Base-by-base conservation (phyloP, 1,140 invertebrate genomes). In the Amphibalanus amphitrite region DNA sequence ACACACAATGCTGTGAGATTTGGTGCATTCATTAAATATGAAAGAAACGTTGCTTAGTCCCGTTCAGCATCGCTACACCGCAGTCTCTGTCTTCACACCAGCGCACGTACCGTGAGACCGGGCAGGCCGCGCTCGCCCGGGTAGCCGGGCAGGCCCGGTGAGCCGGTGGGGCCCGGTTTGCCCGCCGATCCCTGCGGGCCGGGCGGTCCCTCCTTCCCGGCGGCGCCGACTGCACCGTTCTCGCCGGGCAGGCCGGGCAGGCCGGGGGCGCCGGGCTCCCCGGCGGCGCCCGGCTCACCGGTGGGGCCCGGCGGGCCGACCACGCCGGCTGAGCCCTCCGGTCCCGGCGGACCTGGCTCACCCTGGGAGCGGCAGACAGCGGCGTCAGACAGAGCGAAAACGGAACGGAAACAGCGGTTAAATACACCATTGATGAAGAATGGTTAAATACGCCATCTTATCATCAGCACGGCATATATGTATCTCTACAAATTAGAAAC, bases 241-340 rank as follows among this genome's bases (percentile, higher is more conserved):
- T 90, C 88, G 69, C 90, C 83, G 64, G 83, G 82, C 15, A 79
- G 67, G 74, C 77, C 80, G 64, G 79, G 77, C 67, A 82, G 77
- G n/a, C 88, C 88, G 38, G 86, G 84, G 26, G 82, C 76, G 67
- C 88, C 88, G 40, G 84, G 81, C 73, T 87, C 85, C 67, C 88
- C 89, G 28, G 84, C 78, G 23, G 85, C 83, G 13, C 89, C 89
- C 23, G 85, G 79, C 76, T 89, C 87, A 65, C 89, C 89, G 29
- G 80, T 81, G 23, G 85, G 81, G 69, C 88, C 88, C 74, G 83
- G 83, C 6, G 86, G 86, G 0, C 87, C 88, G 69, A 82, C 78
- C 26, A 85, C 83, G 8, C 89, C 88, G 30, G 84, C 79, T n/a
- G 84, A 82, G 17, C 89, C 90, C 67, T 84, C 76, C 69, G 84